Percentiles rank a stretch among this genome's conserved stretches.
These are phyloP conservation scores for Cerastis rubricosa DNA, from an alignment of 2,888 invertebrate genomes.

Conservation along the genomic window DNA sequence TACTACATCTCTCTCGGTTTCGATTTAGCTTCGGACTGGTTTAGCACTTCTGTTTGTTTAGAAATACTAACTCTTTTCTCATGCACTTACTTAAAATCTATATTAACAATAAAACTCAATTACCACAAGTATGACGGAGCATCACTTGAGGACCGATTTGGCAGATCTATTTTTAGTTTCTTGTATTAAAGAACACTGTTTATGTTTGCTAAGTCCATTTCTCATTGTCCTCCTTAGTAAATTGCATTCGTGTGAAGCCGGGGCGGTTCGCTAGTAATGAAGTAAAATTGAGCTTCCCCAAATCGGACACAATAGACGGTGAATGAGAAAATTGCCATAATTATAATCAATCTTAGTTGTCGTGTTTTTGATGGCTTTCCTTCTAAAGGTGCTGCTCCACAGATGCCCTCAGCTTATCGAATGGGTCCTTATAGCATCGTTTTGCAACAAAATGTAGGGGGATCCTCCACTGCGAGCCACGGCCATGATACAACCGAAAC, in stretches of 20 bases:
- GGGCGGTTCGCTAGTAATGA: not conserved
- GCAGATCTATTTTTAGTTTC: not conserved
- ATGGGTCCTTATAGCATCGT: not conserved
- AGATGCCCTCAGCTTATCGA: not conserved
- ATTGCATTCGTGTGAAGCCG: not conserved
- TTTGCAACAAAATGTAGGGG: not conserved
- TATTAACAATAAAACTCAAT: not conserved
- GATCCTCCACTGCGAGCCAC: not conserved
- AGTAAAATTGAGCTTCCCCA: not conserved
- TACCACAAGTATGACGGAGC: not conserved
- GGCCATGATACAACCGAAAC: not conserved
- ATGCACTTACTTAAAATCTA: not conserved
- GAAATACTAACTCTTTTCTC: not conserved
- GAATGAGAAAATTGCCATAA: slow-evolving; percentile 5
- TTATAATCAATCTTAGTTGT: slow-evolving; percentile 1
- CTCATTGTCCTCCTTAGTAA: not conserved
- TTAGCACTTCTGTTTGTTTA: slow-evolving; percentile 22
- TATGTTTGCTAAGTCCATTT: not conserved
- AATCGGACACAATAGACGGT: slow-evolving; percentile 6
- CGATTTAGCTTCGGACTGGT: slow-evolving; percentile 14
- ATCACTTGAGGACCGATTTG: not conserved
- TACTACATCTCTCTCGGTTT: slow-evolving; percentile 26
- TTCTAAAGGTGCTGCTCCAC: not conserved
- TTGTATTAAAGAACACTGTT: not conserved
- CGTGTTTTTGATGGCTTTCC: not conserved